phyloP scores from a whole-genome alignment of 1,140 invertebrate species.

The Anoplolepis gracilipes region DNA sequence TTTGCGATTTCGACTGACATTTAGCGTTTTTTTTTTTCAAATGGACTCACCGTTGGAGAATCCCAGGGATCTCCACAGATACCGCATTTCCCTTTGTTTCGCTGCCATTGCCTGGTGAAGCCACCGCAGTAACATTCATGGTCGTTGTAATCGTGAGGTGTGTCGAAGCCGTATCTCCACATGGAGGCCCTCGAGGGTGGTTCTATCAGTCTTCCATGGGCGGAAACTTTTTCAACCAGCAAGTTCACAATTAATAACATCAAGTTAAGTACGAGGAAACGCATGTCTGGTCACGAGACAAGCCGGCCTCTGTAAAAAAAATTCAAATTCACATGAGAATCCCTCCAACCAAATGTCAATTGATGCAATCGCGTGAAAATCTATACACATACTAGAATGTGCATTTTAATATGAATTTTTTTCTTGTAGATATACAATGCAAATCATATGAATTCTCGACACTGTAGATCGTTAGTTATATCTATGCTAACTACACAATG shows the following conservation, averaged over 20 bases:
- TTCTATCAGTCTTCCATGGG: constrained; percentile 94
- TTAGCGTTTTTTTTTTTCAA: not conserved
- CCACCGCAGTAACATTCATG: constrained; percentile 96
- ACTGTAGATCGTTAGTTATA: constrained; percentile 1
- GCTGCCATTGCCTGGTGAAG: constrained; percentile 91
- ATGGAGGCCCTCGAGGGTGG: constrained; percentile 94
- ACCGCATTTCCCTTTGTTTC: constrained; percentile 93
- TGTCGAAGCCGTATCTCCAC: constrained; percentile 90
- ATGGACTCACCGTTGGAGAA: constrained; percentile 82
- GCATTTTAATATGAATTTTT: constrained; percentile 43
- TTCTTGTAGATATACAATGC: not conserved
- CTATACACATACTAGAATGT: not conserved
- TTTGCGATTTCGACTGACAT: not conserved
- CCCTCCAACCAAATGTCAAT: not conserved
- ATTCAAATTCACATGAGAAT: not conserved
- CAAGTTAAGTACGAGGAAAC: constrained; percentile 15
- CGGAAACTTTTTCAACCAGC: constrained; percentile 71
- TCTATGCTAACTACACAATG: not conserved
- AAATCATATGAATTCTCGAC: not conserved
- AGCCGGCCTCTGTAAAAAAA: constrained; percentile 52
- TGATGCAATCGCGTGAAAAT: not conserved
- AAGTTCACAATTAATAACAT: constrained; percentile 36
- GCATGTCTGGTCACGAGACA: constrained; percentile 55
- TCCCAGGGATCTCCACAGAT: constrained; percentile 96
- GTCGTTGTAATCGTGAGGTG: constrained; percentile 93